Evolutionary conservation across 2,797 vertebrate genomes (phyloP), one percentile per base, ranked within the genome.

Genomic region (Salmo trutta): DNA sequence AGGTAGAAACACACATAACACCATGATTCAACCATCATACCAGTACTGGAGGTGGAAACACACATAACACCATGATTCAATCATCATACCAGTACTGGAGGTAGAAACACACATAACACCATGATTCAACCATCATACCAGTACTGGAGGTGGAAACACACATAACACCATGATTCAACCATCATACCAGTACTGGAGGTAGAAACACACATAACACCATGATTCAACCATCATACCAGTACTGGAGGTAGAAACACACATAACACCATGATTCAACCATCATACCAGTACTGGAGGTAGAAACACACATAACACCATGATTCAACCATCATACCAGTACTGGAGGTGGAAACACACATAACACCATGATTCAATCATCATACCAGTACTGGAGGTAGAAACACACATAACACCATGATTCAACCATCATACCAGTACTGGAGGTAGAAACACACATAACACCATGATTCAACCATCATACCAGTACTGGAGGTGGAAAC

Each of bases 221-320:
- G 24, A 24, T 24, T 24, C 24, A 24, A 31, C 96, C 96, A 24
- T 97, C 96, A 1, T 97, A 97, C 91, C 94, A 95, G 75, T 97
- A 97, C 96, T 97, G 76, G 14, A 77, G 21, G 27, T 16, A 19
- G 31, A 77, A n/a, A 77, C 31, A 59, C 53, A 73, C 19, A 24
- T 14, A 59, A 73, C 53, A 73, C 24, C 65, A 6, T 31, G n/a
- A 21, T n/a, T 62, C 56, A 10, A 3, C 2, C n/a, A 7, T 62
- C 56, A 62, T 62, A 7, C 19, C 94, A 95, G 75, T 97, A 97
- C 96, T 97, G 76, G 14, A 77, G 21, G 27, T 16, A 24, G 31
- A 76, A 19, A 76, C 29, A 59, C 53, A 73, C 19, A 24, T 14
- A 59, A 73, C 53, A 73, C 24, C 64, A 5, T 31, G 19, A 21